phyloP scores from a whole-genome alignment of 1,140 invertebrate species.

The Aricia agestis region DNA sequence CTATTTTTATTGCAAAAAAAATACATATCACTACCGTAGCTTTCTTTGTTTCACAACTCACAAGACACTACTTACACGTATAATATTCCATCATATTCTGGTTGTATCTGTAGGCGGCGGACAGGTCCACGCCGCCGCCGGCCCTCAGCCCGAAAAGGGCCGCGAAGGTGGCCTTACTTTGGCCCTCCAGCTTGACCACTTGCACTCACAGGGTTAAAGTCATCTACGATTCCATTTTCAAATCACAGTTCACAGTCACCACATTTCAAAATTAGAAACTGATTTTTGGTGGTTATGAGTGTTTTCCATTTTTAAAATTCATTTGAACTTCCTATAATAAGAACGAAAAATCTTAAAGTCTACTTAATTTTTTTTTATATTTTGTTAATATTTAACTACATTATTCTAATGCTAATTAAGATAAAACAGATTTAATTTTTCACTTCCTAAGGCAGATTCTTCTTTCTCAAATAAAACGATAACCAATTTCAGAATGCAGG shows the following conservation, averaged over 20 bases:
- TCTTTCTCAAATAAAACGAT: neutral
- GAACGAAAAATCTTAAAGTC: too few relatives aligned
- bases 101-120: constrained; percentile 95
- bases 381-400: too few relatives aligned
- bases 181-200: constrained; percentile 70
- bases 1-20: too few relatives aligned
- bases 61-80: constrained; percentile 86
- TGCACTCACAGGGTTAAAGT: constrained; percentile 24
- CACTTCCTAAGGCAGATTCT: too few relatives aligned
- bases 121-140: constrained; percentile 85
- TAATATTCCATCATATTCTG: constrained; percentile 99
- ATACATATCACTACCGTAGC: too few relatives aligned
- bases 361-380: too few relatives aligned
- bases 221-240: constrained; percentile 21
- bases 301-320: too few relatives aligned
- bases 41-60: too few relatives aligned
- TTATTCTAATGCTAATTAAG: too few relatives aligned
- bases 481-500: neutral
- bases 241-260: constrained; percentile 15
- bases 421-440: too few relatives aligned
- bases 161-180: constrained; percentile 72
- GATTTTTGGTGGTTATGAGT: neutral
- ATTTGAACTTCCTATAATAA: too few relatives aligned
- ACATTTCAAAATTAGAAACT: neutral
- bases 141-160: constrained; percentile 74